A percentile compares a stretch with the other conserved stretches of the same genome.
Conservation (phyloP, 2,888 invertebrate species). For the Eupeodes latifasciatus region DNA sequence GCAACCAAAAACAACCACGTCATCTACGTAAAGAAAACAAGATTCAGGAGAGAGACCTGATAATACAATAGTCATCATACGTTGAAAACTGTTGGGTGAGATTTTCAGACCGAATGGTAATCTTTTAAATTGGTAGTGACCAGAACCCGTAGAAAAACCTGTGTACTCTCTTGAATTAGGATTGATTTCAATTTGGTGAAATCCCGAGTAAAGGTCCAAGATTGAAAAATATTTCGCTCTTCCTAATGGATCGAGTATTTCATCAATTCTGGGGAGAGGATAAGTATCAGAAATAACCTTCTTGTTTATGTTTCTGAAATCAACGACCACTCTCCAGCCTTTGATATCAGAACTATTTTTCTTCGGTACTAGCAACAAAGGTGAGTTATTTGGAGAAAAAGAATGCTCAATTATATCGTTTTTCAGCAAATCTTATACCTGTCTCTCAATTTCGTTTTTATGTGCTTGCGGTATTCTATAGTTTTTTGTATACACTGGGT, state of each 20-base stretch:
- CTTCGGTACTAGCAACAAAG: conserved; percentile 51
- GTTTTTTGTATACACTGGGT: conserved; percentile 4
- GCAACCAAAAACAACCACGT: too few relatives aligned
- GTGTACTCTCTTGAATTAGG: too few relatives aligned
- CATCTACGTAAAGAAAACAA: too few relatives aligned
- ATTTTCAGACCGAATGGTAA: too few relatives aligned
- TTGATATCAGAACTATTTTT: not conserved
- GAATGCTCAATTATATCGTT: conserved; percentile 52
- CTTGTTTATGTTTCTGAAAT: conserved; percentile 43
- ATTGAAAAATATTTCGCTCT: too few relatives aligned
- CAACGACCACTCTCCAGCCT: conserved; percentile 30
- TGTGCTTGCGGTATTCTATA: conserved; percentile 6
- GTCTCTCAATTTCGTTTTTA: not conserved
- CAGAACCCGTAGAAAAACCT: too few relatives aligned
- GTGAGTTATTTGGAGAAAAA: conserved; percentile 52
- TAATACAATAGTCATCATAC: too few relatives aligned
- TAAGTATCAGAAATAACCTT: conserved; percentile 33
- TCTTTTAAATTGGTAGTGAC: too few relatives aligned
- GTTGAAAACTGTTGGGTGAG: too few relatives aligned
- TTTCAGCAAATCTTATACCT: not conserved
- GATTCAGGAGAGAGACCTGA: too few relatives aligned
- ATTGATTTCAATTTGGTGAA: too few relatives aligned
- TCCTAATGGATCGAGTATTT: conserved; percentile 34
- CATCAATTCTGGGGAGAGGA: conserved; percentile 40
- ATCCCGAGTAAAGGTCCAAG: too few relatives aligned